A percentile compares a stretch with the other conserved stretches of the same genome.
Conservation (phyloP, 53 echinoderm and acorn worm species). For the Zoroaster sp. region DNA sequence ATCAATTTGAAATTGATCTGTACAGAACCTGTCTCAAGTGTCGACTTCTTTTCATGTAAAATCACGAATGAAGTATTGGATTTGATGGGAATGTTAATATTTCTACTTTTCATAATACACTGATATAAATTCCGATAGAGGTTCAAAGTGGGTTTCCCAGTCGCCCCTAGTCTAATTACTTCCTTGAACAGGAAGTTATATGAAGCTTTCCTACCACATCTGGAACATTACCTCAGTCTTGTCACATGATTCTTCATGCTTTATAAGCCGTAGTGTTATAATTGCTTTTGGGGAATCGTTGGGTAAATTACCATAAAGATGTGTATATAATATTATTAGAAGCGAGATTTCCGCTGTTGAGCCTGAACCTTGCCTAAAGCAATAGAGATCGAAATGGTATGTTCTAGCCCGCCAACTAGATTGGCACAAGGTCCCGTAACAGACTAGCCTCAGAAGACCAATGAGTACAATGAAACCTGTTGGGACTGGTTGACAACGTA, state of each 20-base stretch:
- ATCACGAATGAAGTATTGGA: conserved; percentile 15
- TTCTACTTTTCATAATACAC: not conserved
- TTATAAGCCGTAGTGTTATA: too few species aligned
- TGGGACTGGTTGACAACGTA: not conserved
- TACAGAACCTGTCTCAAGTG: not conserved
- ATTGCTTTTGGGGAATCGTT: too few species aligned
- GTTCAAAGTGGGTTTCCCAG: too few species aligned
- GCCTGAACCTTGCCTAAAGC: not conserved
- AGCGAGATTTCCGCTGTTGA: not conserved
- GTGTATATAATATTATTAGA: too few species aligned
- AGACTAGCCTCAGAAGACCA: conserved; percentile 25
- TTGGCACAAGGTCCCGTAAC: conserved; percentile 1
- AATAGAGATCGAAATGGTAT: not conserved
- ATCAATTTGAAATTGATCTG: not conserved
- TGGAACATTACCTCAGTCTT: too few species aligned
- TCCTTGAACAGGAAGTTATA: too few species aligned
- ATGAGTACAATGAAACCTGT: not conserved
- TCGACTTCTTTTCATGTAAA: not conserved
- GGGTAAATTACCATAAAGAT: too few species aligned
- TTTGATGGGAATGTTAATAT: not conserved
- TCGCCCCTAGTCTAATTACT: too few species aligned
- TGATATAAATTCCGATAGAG: not conserved
- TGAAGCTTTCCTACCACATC: too few species aligned
- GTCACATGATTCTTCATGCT: too few species aligned
- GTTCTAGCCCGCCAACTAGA: not conserved